Percentiles rank a stretch among this genome's conserved stretches.
Evolutionary conservation across 2,888 invertebrate genomes (phyloP).

Genomic region (Tryphoninae sp.): DNA sequence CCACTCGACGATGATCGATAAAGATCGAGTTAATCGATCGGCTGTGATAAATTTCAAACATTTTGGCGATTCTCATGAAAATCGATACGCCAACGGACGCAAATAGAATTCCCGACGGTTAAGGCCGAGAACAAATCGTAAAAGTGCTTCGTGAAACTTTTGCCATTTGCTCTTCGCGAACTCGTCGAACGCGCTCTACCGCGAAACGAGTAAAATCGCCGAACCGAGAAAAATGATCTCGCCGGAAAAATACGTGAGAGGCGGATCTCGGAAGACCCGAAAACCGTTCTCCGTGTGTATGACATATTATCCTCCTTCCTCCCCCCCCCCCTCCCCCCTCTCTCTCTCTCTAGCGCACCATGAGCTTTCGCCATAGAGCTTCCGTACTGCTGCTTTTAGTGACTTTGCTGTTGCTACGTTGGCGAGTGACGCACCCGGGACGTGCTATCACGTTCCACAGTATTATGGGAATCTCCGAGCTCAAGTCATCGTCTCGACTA

Average conservation of each 20-base stretch:
- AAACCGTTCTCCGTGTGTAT: slow-evolving; percentile 45
- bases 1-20: too few species aligned
- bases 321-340: not conserved
- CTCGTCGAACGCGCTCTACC: slow-evolving; percentile 28
- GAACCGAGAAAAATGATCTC: slow-evolving; percentile 55
- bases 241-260: slow-evolving; percentile 49
- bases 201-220: slow-evolving; percentile 39
- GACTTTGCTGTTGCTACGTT: slow-evolving; percentile 31
- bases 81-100: not conserved
- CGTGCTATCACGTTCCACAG: slow-evolving; percentile 71
- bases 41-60: not conserved
- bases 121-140: slow-evolving; percentile 13
- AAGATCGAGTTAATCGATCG: not conserved
- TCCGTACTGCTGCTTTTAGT: slow-evolving; percentile 47
- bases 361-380: slow-evolving; percentile 38
- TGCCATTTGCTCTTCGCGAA: slow-evolving; percentile 4
- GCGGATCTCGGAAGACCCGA: slow-evolving; percentile 42
- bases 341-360: not conserved
- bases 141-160: slow-evolving; percentile 37
- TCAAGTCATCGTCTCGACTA: slow-evolving; percentile 61
- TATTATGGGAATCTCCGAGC: slow-evolving; percentile 74
- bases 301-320: slow-evolving; percentile 46
- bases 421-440: slow-evolving; percentile 41
- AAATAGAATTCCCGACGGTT: not conserved
- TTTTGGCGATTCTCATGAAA: not conserved